Percentiles rank a stretch among this genome's conserved stretches.
Evolutionary conservation across 92 coral and sea anemone species (phyloP).

Genomic region (Porites divaricata): DNA sequence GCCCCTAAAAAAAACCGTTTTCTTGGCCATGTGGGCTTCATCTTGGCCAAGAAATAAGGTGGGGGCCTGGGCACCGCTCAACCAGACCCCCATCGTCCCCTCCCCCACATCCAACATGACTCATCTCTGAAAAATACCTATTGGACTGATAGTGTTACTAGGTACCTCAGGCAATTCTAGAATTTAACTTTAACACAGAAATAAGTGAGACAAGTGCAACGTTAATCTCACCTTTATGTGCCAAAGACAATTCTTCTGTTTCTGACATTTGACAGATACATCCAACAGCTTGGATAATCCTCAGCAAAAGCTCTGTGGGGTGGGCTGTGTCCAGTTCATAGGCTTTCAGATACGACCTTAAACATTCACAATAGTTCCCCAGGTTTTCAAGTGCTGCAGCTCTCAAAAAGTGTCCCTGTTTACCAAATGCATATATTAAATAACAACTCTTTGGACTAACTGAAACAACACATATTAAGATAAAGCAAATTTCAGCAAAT

Average conservation of each 20-base stretch:
- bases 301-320: conserved; percentile 62
- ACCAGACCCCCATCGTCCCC: no score
- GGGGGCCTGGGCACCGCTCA: no score
- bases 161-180: background rate
- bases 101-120: no score
- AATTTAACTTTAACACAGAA: background rate
- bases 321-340: conserved; percentile 73
- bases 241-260: conserved; percentile 57
- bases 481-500: background rate
- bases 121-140: no score
- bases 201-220: background rate
- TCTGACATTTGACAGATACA: conserved; percentile 72
- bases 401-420: conserved; percentile 79
- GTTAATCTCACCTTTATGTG: conserved; percentile 47
- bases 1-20: no score
- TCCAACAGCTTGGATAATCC: conserved; percentile 65
- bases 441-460: background rate
- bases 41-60: no score
- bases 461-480: background rate
- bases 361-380: conserved; percentile 69
- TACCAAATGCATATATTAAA: background rate
- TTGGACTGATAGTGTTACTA: no score
- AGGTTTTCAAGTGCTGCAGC: conserved; percentile 82
- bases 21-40: no score
- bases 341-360: conserved; percentile 69